Evolutionary conservation across 92 coral and sea anemone species (phyloP), one percentile per base, ranked within the genome.

Genomic region (Palythoa grandiflora): DNA sequence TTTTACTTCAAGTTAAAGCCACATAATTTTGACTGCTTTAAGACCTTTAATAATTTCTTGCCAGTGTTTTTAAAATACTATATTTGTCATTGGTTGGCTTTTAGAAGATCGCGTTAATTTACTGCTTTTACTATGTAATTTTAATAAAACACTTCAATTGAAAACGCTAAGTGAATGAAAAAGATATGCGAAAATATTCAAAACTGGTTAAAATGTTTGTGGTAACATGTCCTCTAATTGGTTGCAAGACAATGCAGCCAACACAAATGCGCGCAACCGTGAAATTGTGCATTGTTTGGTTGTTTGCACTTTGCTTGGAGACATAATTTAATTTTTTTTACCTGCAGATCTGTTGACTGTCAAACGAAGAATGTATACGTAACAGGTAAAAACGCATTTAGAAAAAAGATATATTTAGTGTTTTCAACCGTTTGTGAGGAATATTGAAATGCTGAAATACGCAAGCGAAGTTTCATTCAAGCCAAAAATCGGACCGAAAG

Each of bases 271-370:
- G 63, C n/a, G 12, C 61, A 63, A 35, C 44, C 47, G 75, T 81
- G 61, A 47, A 48, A 66, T 81, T 81, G 21, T 9, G 63, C 75
- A 40, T 81, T 81, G 86, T 81, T 66, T 81, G n/a, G 66, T 52
- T 81, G 75, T 81, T 81, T 81, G 17, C 66, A 63, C 66, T 54
- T 9, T 12, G 83, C 83, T 53, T 54, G 36, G 66, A 77, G 66
- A 81, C 39, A 53, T 60, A 61, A 60, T 79, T 61, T 66, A 81
- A 68, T 66, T 66, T 65, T 66, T 5, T 66, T 5, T 36, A 81
- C 66, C 44, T 68, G 39, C 59, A 81, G 75, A 28, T 66, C 66
- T 66, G 86, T 81, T 81, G 86, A 63, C 86, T 70, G 20, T 35
- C 75, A 52, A 65, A 68, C 47, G 61, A 81, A 81, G 75, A 81